Conservation (phyloP, 2,888 invertebrate species). For the Busseola fusca region DNA sequence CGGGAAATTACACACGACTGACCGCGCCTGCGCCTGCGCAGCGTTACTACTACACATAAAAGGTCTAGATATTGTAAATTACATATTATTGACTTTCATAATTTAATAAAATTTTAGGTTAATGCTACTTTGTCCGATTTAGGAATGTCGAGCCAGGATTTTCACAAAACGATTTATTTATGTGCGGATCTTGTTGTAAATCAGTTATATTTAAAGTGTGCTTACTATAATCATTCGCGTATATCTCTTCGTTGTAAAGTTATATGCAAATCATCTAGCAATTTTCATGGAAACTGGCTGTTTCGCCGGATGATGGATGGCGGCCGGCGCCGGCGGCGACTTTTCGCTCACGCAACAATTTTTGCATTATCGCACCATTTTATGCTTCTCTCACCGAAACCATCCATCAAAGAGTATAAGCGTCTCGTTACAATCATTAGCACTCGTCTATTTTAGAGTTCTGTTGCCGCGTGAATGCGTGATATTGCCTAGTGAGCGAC, state of each 20-base stretch:
- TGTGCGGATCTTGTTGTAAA: constrained; percentile 52
- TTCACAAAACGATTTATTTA: constrained; percentile 25
- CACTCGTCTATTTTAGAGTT: constrained; percentile 66
- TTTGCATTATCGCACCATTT: constrained; percentile 74
- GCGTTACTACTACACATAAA: constrained; percentile 14
- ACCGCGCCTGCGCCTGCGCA: not conserved
- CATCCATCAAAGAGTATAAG: constrained; percentile 68
- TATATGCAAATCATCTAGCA: constrained; percentile 72
- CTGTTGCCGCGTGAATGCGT: constrained; percentile 61
- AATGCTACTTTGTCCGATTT: constrained; percentile 39
- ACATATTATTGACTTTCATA: constrained; percentile 38
- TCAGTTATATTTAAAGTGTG: constrained; percentile 61
- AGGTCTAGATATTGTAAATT: constrained; percentile 28
- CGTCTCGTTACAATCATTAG: constrained; percentile 67
- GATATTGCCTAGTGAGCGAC: constrained; percentile 65
- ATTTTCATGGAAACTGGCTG: constrained; percentile 74
- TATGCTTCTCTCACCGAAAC: constrained; percentile 71
- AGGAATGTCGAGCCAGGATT: constrained; percentile 20
- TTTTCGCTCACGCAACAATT: constrained; percentile 65
- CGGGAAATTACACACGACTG: constrained; percentile 41
- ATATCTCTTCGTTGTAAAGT: constrained; percentile 67
- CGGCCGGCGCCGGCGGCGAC: constrained; percentile 63
- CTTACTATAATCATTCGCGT: constrained; percentile 62
- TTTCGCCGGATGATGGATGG: constrained; percentile 71
- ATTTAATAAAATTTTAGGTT: constrained; percentile 35